Base-by-base conservation (phyloP, 2,113 vertebrate species). In the Pollimyrus isidori region DNA sequence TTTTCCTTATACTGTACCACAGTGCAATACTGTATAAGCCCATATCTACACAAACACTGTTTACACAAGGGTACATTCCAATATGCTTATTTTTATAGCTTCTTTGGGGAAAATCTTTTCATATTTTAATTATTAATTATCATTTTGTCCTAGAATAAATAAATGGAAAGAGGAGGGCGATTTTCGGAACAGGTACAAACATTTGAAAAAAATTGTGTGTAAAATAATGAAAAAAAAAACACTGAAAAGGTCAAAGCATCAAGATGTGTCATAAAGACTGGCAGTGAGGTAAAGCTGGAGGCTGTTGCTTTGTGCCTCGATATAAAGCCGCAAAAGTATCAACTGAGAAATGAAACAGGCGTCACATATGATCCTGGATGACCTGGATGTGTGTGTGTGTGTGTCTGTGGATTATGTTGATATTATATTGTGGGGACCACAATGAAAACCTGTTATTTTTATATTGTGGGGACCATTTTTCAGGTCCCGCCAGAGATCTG, bases 251-350 rank as follows among this genome's bases (percentile, higher is more conserved):
- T 62, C 19, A 62, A 62, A 23, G 56, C 26, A 26, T 7, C 3
- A 69, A 58, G 19, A 58, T 23, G 23, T 69, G n/a, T 69, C 23
- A 69, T 30, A 30, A 26, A n/a, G 9, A 69, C 3, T 30, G n/a
- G 6, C n/a, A 69, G 26, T 11, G 26, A 9, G 48, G n/a, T n/a
- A n/a, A 86, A 52, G 53, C 19, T 58, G 53, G 53, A 7, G 1
- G 1, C 7, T 2, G 1, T 23, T 58, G 21, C 53, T 21, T 58
- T 58, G 19, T 58, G 23, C 53, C 84, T 15, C 11, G 46, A 86
- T 5, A 23, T 86, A n/a, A 69, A 7, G 9, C 46, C 3, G 19
- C 92, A 94, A 21, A 13, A 2, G 42, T 42, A 46, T 23, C 45
- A 35, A 50, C 46, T 50, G 48, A 26, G 84, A 50, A 50, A 82